A percentile compares a stretch with the other conserved stretches of the same genome.
phyloP scores from a whole-genome alignment of 1,140 invertebrate genomes.

The Ips nitidus region DNA sequence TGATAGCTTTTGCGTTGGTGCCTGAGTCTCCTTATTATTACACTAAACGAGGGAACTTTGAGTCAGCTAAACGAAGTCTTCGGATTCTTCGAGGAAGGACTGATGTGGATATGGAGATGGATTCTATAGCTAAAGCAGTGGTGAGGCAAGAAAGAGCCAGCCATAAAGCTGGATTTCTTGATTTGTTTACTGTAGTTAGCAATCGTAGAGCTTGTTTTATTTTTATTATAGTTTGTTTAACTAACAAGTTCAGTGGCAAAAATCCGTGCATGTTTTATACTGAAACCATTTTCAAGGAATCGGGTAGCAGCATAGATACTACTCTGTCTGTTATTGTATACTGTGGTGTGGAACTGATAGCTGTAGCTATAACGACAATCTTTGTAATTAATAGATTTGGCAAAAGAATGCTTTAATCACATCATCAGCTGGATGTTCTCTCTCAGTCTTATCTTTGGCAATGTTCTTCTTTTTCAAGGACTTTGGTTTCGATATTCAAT shows the following conservation, averaged over 20 bases:
- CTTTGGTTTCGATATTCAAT: slow-evolving; percentile 43
- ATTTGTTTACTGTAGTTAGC: slow-evolving; percentile 54
- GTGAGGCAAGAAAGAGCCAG: slow-evolving; percentile 48
- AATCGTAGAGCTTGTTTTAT: slow-evolving; percentile 56
- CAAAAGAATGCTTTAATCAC: slow-evolving; percentile 67
- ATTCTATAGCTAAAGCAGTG: slow-evolving; percentile 63
- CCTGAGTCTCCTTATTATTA: slow-evolving; percentile 91
- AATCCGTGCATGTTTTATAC: slow-evolving; percentile 68
- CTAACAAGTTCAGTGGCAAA: slow-evolving; percentile 67
- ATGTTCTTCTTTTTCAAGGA: slow-evolving; percentile 61
- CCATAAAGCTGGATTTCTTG: slow-evolving; percentile 49
- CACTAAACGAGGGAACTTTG: slow-evolving; percentile 69
- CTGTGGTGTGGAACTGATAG: slow-evolving; percentile 64
- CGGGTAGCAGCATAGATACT: slow-evolving; percentile 52
- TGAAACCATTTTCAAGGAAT: slow-evolving; percentile 58
- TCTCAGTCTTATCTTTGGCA: slow-evolving; percentile 58
- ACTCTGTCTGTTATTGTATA: slow-evolving; percentile 56
- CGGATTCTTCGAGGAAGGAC: slow-evolving; percentile 75
- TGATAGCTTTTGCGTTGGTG: slow-evolving; percentile 62
- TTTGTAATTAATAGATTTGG: slow-evolving; percentile 72
- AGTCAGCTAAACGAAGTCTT: slow-evolving; percentile 72
- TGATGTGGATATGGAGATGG: slow-evolving; percentile 78
- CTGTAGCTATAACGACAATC: slow-evolving; percentile 69
- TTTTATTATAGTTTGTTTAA: slow-evolving; percentile 59
- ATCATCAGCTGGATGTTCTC: slow-evolving; percentile 60